phyloP scores from a whole-genome alignment of 2,113 vertebrate species.

The Sapayoa aenigma region DNA sequence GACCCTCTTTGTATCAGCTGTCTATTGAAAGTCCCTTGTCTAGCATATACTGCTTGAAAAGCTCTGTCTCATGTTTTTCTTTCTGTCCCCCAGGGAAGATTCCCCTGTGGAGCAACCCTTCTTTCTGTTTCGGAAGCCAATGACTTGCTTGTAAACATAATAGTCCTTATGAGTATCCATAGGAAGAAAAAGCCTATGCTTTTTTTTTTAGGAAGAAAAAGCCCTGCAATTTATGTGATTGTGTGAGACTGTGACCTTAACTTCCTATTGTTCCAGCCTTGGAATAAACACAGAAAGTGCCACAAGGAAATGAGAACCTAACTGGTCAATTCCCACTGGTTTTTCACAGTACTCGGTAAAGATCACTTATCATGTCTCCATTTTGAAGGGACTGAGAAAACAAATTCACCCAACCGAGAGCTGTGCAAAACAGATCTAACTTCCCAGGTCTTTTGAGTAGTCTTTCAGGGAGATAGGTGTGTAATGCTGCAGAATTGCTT shows the following conservation, averaged over 20 bases:
- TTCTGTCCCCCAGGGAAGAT: constrained; percentile 1
- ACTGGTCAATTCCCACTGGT: not conserved
- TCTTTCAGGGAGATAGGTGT: not conserved
- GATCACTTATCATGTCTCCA: not conserved
- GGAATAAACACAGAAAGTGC: not conserved
- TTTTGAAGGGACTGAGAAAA: constrained; percentile 3
- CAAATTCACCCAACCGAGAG: not conserved
- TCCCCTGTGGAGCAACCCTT: not conserved
- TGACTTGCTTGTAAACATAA: constrained; percentile 25
- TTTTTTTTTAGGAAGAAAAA: not conserved
- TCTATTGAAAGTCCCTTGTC: not conserved
- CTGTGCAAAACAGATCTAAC: not conserved
- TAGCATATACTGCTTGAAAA: not conserved
- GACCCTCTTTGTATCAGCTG: not conserved
- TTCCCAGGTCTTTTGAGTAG: not conserved
- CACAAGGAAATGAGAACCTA: not conserved
- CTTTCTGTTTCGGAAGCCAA: not conserved
- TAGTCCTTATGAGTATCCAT: not conserved
- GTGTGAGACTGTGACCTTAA: not conserved
- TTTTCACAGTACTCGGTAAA: not conserved
- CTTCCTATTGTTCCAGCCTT: not conserved
- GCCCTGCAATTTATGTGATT: not conserved
- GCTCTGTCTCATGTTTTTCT: not conserved
- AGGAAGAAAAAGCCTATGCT: not conserved
- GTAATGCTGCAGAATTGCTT: not conserved